Percentiles rank a stretch among this genome's conserved stretches.
Evolutionary conservation across 2,888 invertebrate species (phyloP).

Genomic region (Xanthorhoe designata): DNA sequence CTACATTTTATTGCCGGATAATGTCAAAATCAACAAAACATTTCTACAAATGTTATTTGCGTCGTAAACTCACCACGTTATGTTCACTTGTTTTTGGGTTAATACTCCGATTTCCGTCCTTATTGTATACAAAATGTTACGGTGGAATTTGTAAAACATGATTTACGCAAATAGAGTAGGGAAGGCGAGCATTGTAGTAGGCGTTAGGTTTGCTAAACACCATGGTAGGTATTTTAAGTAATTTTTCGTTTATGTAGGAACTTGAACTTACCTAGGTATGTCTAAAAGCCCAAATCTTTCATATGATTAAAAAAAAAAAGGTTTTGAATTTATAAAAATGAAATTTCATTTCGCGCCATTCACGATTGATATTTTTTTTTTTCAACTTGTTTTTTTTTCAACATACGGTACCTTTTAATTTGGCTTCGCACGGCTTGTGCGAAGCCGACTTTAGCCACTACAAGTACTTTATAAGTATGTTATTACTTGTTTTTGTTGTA

Average conservation of each 20-base stretch:
- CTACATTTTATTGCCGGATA: slow-evolving; percentile 51
- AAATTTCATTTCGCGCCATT: neutral
- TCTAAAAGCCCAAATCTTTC: neutral
- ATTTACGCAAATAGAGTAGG: slow-evolving; percentile 19
- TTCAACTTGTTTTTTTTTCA: too few species aligned
- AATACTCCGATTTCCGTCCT: slow-evolving; percentile 33
- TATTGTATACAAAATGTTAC: slow-evolving; percentile 23
- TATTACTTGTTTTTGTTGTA: too few species aligned
- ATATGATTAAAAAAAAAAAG: too few species aligned
- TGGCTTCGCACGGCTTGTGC: too few species aligned
- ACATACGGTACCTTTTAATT: too few species aligned
- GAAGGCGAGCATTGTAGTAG: neutral
- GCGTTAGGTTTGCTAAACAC: slow-evolving; percentile 5
- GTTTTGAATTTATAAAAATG: too few species aligned
- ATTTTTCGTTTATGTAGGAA: too few species aligned
- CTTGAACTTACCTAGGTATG: too few species aligned
- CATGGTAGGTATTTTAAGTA: too few species aligned
- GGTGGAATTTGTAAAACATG: slow-evolving; percentile 21
- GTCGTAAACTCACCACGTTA: slow-evolving; percentile 30
- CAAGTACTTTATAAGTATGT: too few species aligned
- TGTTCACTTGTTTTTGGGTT: slow-evolving; percentile 34
- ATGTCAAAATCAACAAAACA: slow-evolving; percentile 58
- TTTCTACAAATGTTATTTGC: slow-evolving; percentile 46
- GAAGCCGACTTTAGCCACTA: too few species aligned
- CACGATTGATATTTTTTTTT: too few species aligned